Evolutionary conservation across 2,888 invertebrate genomes (phyloP), one percentile per base, ranked within the genome.

Genomic region (Andrena camellia): DNA sequence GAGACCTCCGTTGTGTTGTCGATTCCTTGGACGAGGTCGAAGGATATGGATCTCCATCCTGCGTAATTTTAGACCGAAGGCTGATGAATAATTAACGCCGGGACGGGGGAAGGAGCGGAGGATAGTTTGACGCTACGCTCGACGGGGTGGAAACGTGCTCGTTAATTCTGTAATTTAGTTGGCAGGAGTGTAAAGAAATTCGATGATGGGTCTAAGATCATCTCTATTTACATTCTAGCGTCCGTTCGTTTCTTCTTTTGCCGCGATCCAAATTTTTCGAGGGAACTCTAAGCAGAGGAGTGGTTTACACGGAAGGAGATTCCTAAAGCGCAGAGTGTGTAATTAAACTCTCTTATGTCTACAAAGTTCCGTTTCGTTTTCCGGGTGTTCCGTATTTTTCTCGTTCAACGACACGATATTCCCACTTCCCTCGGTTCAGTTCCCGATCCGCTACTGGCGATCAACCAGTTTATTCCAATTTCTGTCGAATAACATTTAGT

Each of bases 281-380:
- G 31, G 33, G 52, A 26, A 42, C 35, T 60, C 29, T 42, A 66
- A 78, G 31, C 78, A n/a, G 60, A 62, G 67, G 42, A 62, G 35
- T 77, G 31, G 60, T 67, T 67, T 67, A 42, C 67, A 29, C 31
- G 57, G 52, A 66, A 66, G 42, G 42, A 68, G 68, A 74, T 74
- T 74, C 59, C 33, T 59, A 74, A 74, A 31, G 67, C n/a, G 52
- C 42, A 60, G 52, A 4, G 78, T 31, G 60, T 54, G 67, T 78
- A 78, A 78, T 78, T 78, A 78, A 78, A 78, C 60, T 42, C 67
- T 59, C 78, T 67, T 68, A 54, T 62, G 66, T 67, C 23, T 23
- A 23, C 8, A 26, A 70, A 79, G 52, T 80, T 79, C 71, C 80
- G 60, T 79, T 60, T 66, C 80, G 70, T 78, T 42, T n/a, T 35